Conservation (phyloP, 2,797 vertebrate species). For the Jordanella pulchra region DNA sequence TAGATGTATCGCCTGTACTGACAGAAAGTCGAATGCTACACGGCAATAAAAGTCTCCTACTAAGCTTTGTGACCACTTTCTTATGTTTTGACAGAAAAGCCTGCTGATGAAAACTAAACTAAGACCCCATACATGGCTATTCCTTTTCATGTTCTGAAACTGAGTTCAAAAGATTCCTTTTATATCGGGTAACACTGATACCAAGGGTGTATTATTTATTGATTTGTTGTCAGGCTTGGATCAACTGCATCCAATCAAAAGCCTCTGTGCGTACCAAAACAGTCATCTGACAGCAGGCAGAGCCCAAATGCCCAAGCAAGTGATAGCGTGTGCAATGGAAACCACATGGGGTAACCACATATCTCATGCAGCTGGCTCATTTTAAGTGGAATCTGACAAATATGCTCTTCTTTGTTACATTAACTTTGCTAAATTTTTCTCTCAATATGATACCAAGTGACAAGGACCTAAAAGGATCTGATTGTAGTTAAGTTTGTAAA, state of each 20-base stretch:
- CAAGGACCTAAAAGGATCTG: slow-evolving; percentile 34
- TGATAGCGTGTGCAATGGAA: slow-evolving; percentile 50
- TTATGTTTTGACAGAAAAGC: slow-evolving; percentile 71
- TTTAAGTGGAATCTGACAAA: slow-evolving; percentile 35
- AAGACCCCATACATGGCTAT: slow-evolving; percentile 57
- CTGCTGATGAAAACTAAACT: slow-evolving; percentile 64
- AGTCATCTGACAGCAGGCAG: slow-evolving; percentile 23
- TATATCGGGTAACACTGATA: slow-evolving; percentile 56
- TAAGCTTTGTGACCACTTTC: slow-evolving; percentile 62
- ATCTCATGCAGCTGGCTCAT: slow-evolving; percentile 39
- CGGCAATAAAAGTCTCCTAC: slow-evolving; percentile 49
- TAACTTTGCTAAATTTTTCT: slow-evolving; percentile 33
- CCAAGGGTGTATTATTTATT: slow-evolving; percentile 67
- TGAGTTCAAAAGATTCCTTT: slow-evolving; percentile 64
- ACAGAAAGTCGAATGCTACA: slow-evolving; percentile 57
- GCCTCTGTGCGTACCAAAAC: slow-evolving; percentile 44
- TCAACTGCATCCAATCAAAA: slow-evolving; percentile 61
- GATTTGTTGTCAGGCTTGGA: slow-evolving; percentile 73
- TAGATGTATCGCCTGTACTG: slow-evolving; percentile 49
- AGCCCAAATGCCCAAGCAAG: slow-evolving; percentile 53
- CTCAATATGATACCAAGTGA: slow-evolving; percentile 49
- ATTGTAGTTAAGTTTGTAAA: slow-evolving; percentile 36
- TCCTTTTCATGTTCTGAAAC: slow-evolving; percentile 65
- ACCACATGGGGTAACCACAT: slow-evolving; percentile 46
- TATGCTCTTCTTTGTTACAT: slow-evolving; percentile 30